phyloP scores from a whole-genome alignment of 2,113 vertebrate genomes.

The Leucoraja erinaceus region DNA sequence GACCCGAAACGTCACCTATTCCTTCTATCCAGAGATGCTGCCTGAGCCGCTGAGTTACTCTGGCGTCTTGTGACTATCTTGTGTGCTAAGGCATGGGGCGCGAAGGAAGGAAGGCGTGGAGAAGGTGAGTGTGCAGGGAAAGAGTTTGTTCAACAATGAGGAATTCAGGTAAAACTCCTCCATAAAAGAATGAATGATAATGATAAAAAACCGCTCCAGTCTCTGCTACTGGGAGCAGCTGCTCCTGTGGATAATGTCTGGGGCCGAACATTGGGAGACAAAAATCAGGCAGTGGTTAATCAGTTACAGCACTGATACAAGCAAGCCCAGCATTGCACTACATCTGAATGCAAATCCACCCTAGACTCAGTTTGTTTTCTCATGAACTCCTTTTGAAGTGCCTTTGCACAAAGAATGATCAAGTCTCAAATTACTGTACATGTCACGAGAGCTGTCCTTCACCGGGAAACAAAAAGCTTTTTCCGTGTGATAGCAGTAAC shows the following conservation, averaged over 20 bases:
- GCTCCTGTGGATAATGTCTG: no score
- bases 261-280: not conserved
- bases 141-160: not conserved
- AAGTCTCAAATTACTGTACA: constrained; percentile 48
- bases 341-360: not conserved
- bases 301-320: not conserved
- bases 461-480: constrained; percentile 43
- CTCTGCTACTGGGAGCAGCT: not conserved
- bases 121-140: not conserved
- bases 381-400: constrained; percentile 18
- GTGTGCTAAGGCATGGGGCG: no score
- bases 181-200: no score
- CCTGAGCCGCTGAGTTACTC: no score
- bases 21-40: no score
- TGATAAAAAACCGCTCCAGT: no score
- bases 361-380: constrained; percentile 14
- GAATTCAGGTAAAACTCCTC: not conserved
- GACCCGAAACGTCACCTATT: no score
- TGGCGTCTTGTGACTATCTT: no score
- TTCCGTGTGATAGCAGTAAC: constrained; percentile 49
- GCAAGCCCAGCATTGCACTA: not conserved
- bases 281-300: not conserved
- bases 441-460: constrained; percentile 48
- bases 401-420: constrained; percentile 18
- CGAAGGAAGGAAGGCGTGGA: not conserved